Evolutionary conservation across 2,888 invertebrate species (phyloP), one percentile per base, ranked within the genome.

Genomic region (Aquatica leii): DNA sequence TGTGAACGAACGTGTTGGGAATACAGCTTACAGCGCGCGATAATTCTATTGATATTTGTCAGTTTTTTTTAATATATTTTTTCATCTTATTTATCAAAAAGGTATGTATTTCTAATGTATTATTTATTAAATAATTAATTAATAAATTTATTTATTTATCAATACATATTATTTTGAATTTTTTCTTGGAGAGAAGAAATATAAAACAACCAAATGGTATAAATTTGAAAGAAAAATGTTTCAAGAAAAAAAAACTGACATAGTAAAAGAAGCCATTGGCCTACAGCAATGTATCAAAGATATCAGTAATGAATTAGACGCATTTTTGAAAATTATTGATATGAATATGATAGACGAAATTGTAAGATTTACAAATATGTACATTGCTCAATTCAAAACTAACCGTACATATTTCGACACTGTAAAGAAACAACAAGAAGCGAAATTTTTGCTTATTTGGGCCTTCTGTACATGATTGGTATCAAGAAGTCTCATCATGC

Each of bases 391-490:
- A 34, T 3, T 9, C 3, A 18, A 12, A 50, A 3, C 14, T 20
- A 17, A 18, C 17, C 17, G 21, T 8, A 11, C 2, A 46, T 46
- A 46, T 15, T 46, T 18, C 46, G 31, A n/a, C 46, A 56, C 15
- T 43, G 46, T 46, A 56, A 15, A 48, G 5, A 56, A 17, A 21
- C 20, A 5, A 17, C 1, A 4, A 56, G 46, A 20, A 3, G 17
- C 6, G 56, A 56, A 12, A 24, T 43, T 48, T 51, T 60, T 40
- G 64, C 60, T 61, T 67, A 64, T 56, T 57, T 66, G 43, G 60
- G 65, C 21, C 20, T 66, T 24, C 56, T 66, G 51, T 66, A 58
- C 56, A 50, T 69, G 43, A 59, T 63, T 46, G 67, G 59, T 20
- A 52, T 63, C 54, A 54, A 54, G 21, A 64, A 59, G 12, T n/a